Percentiles rank a stretch among this genome's conserved stretches.
Evolutionary conservation across 2,113 vertebrate genomes (phyloP).

Genomic region (Dunckerocampus dactyliophorus): DNA sequence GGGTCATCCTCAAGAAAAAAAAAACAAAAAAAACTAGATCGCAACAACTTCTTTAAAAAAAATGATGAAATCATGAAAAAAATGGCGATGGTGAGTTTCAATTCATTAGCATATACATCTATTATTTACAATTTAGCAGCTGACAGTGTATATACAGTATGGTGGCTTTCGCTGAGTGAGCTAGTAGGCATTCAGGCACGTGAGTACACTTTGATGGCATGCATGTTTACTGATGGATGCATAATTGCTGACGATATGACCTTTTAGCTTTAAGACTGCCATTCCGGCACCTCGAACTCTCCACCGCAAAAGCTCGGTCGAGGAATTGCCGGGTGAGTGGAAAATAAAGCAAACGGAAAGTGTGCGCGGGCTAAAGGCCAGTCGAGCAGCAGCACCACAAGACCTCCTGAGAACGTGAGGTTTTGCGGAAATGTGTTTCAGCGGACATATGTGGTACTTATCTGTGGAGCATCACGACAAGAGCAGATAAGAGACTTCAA

Average conservation of each 20-base stretch:
- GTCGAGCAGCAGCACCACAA: slow-evolving; percentile 16
- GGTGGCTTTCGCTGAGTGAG: slow-evolving; percentile 24
- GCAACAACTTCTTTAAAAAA: neutral
- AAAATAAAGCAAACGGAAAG: slow-evolving; percentile 27
- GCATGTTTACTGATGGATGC: slow-evolving; percentile 45
- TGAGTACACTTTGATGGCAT: slow-evolving; percentile 20
- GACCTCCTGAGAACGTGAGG: slow-evolving; percentile 16
- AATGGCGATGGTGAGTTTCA: neutral
- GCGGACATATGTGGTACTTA: slow-evolving; percentile 42
- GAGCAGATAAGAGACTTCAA: slow-evolving; percentile 54
- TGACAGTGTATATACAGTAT: slow-evolving; percentile 9
- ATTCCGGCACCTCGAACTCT: slow-evolving; percentile 20
- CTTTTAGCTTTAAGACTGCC: slow-evolving; percentile 35
- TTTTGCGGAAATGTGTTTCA: slow-evolving; percentile 44
- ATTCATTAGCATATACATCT: slow-evolving; percentile 33
- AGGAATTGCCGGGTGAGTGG: slow-evolving; percentile 38
- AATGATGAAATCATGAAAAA: neutral
- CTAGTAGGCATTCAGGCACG: slow-evolving; percentile 25
- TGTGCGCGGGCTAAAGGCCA: slow-evolving; percentile 34
- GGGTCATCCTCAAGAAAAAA: slow-evolving; percentile 18
- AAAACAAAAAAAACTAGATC: neutral
- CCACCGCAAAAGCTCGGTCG: slow-evolving; percentile 12
- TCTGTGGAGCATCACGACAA: slow-evolving; percentile 14
- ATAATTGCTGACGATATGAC: slow-evolving; percentile 33
- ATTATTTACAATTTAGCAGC: slow-evolving; percentile 18